phyloP scores from a whole-genome alignment of 2,113 vertebrate species.

The Lates calcarifer region DNA sequence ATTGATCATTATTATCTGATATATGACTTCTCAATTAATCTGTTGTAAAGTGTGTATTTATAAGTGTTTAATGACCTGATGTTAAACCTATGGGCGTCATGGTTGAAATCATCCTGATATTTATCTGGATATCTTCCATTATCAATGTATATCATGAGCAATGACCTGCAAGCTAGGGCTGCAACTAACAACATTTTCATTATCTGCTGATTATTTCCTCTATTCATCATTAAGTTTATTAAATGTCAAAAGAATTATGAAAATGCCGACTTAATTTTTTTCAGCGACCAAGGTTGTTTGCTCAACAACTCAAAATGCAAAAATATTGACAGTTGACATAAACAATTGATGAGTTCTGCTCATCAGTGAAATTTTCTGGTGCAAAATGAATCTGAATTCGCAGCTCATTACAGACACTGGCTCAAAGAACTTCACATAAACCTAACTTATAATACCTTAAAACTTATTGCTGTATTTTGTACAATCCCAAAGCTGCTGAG shows the following conservation, averaged over 20 bases:
- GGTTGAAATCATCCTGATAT: background rate
- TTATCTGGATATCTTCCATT: too few relatives aligned
- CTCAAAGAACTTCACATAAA: background rate
- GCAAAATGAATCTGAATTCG: slow-evolving; percentile 24
- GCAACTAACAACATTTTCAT: background rate
- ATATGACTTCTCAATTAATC: too few relatives aligned
- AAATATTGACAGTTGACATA: too few relatives aligned
- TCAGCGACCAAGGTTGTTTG: too few relatives aligned
- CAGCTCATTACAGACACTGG: background rate
- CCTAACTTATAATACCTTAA: background rate
- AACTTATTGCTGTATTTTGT: background rate
- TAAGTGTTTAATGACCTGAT: too few relatives aligned
- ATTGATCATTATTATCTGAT: too few relatives aligned
- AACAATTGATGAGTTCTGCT: background rate
- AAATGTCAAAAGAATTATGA: too few relatives aligned
- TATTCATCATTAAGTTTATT: too few relatives aligned
- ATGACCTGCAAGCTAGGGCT: background rate
- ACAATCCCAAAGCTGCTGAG: background rate
- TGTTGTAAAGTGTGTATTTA: too few relatives aligned
- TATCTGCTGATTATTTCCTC: background rate
- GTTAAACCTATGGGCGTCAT: too few relatives aligned
- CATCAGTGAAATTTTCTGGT: slow-evolving; percentile 3
- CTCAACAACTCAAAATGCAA: too few relatives aligned
- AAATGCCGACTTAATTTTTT: too few relatives aligned
- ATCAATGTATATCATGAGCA: background rate